Evolutionary conservation across 2,797 vertebrate genomes (phyloP).

Genomic region (Anomalospiza imberbis): DNA sequence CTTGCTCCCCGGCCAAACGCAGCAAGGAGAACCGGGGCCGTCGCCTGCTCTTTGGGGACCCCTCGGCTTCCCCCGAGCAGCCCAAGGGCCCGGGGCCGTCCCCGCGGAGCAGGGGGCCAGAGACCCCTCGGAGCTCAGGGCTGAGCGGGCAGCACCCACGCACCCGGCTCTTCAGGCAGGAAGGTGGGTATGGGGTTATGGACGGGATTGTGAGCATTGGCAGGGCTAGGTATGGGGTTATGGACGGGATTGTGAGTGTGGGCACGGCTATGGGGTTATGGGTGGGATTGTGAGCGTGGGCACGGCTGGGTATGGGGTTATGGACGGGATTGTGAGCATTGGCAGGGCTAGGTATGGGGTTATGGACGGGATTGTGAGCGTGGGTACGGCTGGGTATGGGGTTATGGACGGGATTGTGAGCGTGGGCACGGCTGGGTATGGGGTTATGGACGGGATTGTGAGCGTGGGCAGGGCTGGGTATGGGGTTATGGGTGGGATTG

Average conservation of each 20-base stretch:
- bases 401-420: not conserved
- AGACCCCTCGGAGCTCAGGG: slow-evolving; percentile 50
- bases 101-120: not conserved
- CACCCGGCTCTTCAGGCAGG: slow-evolving; percentile 75
- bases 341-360: no score
- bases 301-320: no score
- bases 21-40: slow-evolving; percentile 75
- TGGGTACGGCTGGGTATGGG: no score
- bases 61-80: slow-evolving; percentile 47
- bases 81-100: not conserved
- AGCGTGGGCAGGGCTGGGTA: not conserved
- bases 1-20: slow-evolving; percentile 87
- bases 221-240: no score
- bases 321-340: no score
- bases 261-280: no score
- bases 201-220: no score
- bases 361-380: no score
- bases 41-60: slow-evolving; percentile 75
- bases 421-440: no score
- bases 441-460: not conserved
- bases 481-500: not conserved
- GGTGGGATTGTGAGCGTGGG: no score
- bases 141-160: not conserved
- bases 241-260: no score
- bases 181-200: slow-evolving; percentile 73